Percentiles rank a stretch among this genome's conserved stretches.
Conservation (phyloP, 1,140 invertebrate genomes). For the Polypedilum pembai region DNA sequence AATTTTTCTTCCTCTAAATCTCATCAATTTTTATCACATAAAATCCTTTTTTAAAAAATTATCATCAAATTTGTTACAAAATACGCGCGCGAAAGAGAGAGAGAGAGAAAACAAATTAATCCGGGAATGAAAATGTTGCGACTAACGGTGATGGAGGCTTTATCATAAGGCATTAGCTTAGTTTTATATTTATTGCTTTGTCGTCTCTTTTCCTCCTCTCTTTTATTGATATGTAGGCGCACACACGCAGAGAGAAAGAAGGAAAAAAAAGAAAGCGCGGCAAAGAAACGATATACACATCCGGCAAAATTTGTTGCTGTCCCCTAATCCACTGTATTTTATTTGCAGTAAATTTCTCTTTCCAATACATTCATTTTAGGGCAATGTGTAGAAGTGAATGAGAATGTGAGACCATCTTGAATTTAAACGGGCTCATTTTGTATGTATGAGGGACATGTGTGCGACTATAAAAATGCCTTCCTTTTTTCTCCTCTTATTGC, state of each 20-base stretch:
- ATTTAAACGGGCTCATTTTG: conserved; percentile 3
- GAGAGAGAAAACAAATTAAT: conserved; percentile 26
- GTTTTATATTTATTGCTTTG: conserved; percentile 15
- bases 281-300: no score
- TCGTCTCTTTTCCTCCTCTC: background rate
- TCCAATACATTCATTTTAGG: conserved; percentile 18
- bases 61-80: no score
- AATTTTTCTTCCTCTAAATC: background rate
- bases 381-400: background rate
- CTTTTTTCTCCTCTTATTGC: background rate
- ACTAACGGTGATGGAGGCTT: background rate
- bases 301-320: conserved; percentile 23
- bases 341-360: conserved; percentile 25
- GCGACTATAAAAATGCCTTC: conserved; percentile 4
- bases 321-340: conserved; percentile 25
- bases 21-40: no score
- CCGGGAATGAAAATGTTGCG: background rate
- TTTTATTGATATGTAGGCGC: conserved; percentile 20
- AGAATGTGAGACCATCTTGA: conserved; percentile 10
- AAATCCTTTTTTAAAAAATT: no score
- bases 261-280: no score
- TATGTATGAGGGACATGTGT: conserved; percentile 16
- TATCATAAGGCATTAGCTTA: conserved; percentile 5
- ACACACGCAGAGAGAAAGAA: background rate
- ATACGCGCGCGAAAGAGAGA: no score